These are phyloP conservation scores for Chymomyza costata DNA, from an alignment of 1,140 invertebrate genomes.

Conservation along the genomic window DNA sequence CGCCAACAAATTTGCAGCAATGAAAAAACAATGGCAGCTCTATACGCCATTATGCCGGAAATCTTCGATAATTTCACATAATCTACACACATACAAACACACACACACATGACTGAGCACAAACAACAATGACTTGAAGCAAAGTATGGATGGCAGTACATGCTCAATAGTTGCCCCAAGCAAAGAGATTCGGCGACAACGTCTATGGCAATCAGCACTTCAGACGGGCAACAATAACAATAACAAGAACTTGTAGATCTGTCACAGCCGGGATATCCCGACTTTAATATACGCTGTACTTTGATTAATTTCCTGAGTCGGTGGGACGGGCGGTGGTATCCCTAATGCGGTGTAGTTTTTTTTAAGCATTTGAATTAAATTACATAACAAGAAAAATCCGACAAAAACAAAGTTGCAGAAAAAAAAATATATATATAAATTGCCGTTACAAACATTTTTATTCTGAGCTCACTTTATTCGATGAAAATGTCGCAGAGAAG, in stretches of 20 bases:
- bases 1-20: constrained; percentile 33
- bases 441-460: too few relatives aligned
- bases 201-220: constrained; percentile 48
- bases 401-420: too few relatives aligned
- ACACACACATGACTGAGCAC: constrained; percentile 7
- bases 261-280: too few relatives aligned
- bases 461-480: too few relatives aligned
- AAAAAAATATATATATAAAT: too few relatives aligned
- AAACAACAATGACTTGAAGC: constrained; percentile 10
- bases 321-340: too few relatives aligned
- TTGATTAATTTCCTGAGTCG: too few relatives aligned
- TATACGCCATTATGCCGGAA: constrained; percentile 53
- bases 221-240: constrained; percentile 20
- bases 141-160: constrained; percentile 21
- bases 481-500: too few relatives aligned
- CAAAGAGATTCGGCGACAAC: constrained; percentile 15
- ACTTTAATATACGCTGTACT: too few relatives aligned
- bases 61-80: constrained; percentile 65
- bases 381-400: too few relatives aligned
- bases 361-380: too few relatives aligned
- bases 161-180: constrained; percentile 25
- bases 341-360: too few relatives aligned
- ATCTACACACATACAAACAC: constrained; percentile 29
- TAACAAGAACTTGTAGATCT: constrained; percentile 18
- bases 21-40: constrained; percentile 39